phyloP scores from a whole-genome alignment of 2,888 invertebrate genomes.

The Catocala sponsa region DNA sequence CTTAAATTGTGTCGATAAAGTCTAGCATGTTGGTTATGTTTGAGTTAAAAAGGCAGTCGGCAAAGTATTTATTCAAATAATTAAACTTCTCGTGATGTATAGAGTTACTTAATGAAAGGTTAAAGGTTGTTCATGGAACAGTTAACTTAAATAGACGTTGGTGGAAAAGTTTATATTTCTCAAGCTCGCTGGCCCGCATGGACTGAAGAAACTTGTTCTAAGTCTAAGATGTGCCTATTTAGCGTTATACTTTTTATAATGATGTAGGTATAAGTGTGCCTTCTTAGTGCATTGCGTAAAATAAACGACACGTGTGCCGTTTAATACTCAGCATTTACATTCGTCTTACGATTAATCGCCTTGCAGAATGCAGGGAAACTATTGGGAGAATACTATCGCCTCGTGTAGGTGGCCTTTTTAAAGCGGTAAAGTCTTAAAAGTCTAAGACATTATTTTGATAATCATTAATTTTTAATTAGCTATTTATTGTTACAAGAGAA shows the following conservation, averaged over 20 bases:
- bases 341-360: too few species aligned
- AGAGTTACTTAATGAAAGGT: constrained; percentile 26
- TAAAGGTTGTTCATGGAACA: constrained; percentile 16
- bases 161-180: constrained; percentile 33
- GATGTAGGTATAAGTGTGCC: neutral
- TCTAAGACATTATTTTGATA: constrained; percentile 2
- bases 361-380: neutral
- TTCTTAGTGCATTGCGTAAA: neutral
- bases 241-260: constrained; percentile 11
- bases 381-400: neutral
- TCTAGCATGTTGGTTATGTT: constrained; percentile 30
- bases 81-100: constrained; percentile 27
- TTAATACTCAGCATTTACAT: too few species aligned
- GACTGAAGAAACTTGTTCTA: constrained; percentile 19
- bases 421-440: constrained; percentile 5
- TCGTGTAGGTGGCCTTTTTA: constrained; percentile 1
- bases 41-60: constrained; percentile 16
- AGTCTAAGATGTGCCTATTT: neutral
- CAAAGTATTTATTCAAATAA: constrained; percentile 33
- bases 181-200: constrained; percentile 16
- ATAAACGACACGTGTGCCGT: neutral
- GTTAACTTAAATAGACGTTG: constrained; percentile 21
- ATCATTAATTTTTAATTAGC: neutral
- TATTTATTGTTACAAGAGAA: too few species aligned
- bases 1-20: constrained; percentile 19